Percentiles rank a stretch among this genome's conserved stretches.
phyloP scores from a whole-genome alignment of 1,140 invertebrate genomes.

The Eupeodes corollae region DNA sequence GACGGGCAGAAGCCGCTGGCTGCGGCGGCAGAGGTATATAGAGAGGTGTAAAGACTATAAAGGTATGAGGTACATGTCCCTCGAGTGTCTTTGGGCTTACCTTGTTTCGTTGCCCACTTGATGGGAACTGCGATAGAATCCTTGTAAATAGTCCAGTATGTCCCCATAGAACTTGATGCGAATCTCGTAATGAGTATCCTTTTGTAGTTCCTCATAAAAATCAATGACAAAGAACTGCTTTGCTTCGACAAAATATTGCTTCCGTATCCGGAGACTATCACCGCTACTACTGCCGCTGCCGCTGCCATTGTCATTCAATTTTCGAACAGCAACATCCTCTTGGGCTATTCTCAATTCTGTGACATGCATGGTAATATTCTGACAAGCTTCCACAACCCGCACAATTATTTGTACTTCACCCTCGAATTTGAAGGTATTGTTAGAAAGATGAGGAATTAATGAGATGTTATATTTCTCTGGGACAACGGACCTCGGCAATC shows the following conservation, averaged over 20 bases:
- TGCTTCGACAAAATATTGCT: slow-evolving; percentile 46
- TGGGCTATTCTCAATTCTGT: slow-evolving; percentile 53
- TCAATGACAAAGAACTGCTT: slow-evolving; percentile 65
- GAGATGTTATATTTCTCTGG: slow-evolving; percentile 58
- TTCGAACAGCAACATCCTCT: slow-evolving; percentile 39
- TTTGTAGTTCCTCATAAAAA: slow-evolving; percentile 44
- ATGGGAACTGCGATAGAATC: slow-evolving; percentile 83
- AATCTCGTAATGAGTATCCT: slow-evolving; percentile 52
- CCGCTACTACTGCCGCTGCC: neutral
- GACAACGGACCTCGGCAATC: slow-evolving; percentile 51
- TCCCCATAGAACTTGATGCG: slow-evolving; percentile 57
- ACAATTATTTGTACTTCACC: slow-evolving; percentile 60
- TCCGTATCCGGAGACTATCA: slow-evolving; percentile 27
- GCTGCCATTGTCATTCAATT: neutral
- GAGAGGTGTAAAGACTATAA: too few relatives aligned
- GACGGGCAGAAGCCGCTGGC: neutral
- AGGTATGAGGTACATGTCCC: neutral
- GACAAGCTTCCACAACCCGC: slow-evolving; percentile 50
- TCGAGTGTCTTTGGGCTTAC: slow-evolving; percentile 35
- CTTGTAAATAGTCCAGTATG: slow-evolving; percentile 64
- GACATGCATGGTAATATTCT: slow-evolving; percentile 65
- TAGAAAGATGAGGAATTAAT: slow-evolving; percentile 56
- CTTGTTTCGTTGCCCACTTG: slow-evolving; percentile 53
- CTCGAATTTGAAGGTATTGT: slow-evolving; percentile 64
- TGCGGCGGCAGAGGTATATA: too few relatives aligned